Conservation (phyloP, 23 tunicate species). For the Ciona savignyi region DNA sequence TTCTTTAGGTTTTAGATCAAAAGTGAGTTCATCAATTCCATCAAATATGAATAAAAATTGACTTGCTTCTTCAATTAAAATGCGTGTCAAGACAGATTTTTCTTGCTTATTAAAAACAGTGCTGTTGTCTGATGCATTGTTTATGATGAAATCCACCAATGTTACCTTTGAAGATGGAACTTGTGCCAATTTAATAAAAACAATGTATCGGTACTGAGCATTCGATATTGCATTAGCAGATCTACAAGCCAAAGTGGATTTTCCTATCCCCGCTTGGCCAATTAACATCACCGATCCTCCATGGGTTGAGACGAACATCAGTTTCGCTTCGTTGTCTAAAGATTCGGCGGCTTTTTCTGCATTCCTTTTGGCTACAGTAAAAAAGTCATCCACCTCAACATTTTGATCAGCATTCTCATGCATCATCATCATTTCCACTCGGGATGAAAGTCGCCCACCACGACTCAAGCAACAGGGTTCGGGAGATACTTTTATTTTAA, state of each 20-base stretch:
- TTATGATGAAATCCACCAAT: constrained; percentile 2
- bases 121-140: not conserved
- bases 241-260: constrained; percentile 3
- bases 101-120: not conserved
- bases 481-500: too few relatives aligned
- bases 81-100: not conserved
- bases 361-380: too few relatives aligned
- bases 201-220: not conserved
- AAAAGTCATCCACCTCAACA: too few relatives aligned
- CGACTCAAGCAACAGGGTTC: too few relatives aligned
- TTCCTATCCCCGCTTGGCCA: constrained; percentile 9
- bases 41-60: constrained; percentile 2
- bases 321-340: not conserved
- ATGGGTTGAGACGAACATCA: constrained; percentile 1
- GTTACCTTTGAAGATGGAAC: not conserved
- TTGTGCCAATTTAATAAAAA: not conserved
- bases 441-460: too few relatives aligned
- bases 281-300: not conserved
- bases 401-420: too few relatives aligned
- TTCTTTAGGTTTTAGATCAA: too few relatives aligned
- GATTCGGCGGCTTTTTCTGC: too few relatives aligned
- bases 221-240: not conserved
- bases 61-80: too few relatives aligned
- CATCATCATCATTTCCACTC: too few relatives aligned
- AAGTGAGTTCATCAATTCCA: constrained; percentile 4